These are phyloP conservation scores for Danio aesculapii DNA, from an alignment of 2,797 vertebrate genomes.

Conservation along the genomic window DNA sequence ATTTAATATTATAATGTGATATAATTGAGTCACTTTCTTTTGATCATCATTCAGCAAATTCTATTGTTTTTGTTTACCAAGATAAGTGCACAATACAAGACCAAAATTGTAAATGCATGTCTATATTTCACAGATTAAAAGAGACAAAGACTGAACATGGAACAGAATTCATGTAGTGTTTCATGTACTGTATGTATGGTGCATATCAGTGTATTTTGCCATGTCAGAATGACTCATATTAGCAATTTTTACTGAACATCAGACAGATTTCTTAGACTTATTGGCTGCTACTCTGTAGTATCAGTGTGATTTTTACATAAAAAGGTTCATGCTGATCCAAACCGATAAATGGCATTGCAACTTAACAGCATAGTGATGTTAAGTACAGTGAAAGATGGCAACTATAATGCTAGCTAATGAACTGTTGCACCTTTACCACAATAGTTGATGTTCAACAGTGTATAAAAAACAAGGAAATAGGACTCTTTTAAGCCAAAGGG, in stretches of 20 bases:
- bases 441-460: background rate
- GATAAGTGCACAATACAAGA: conserved; percentile 10
- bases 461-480: background rate
- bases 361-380: background rate
- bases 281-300: background rate
- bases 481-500: too few species aligned
- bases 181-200: too few species aligned
- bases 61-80: conserved; percentile 1
- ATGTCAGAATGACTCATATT: too few species aligned
- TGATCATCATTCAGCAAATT: background rate
- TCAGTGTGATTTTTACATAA: background rate
- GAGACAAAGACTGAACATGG: too few species aligned
- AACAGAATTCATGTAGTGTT: too few species aligned
- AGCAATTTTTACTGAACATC: too few species aligned
- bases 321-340: background rate
- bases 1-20: conserved; percentile 2
- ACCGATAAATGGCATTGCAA: background rate
- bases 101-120: background rate
- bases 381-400: background rate
- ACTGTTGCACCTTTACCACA: background rate
- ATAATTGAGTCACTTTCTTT: background rate
- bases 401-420: background rate
- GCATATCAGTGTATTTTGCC: too few species aligned
- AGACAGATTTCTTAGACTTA: too few species aligned
- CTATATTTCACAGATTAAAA: background rate